Conservation (phyloP, 2,797 vertebrate genomes). For the Syngnathus rostellatus region DNA sequence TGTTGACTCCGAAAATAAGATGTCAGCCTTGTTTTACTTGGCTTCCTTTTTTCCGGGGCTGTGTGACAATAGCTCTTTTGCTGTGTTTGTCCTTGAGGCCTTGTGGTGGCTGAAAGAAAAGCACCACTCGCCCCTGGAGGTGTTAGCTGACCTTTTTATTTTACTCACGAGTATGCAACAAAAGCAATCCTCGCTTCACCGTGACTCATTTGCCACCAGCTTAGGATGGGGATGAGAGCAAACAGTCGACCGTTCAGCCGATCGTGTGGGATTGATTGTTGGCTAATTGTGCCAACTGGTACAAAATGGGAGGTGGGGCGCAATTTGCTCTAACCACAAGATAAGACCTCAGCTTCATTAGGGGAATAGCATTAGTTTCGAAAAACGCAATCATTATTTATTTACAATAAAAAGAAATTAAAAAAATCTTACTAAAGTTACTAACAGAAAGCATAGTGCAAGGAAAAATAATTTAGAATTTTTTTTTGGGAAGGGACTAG, state of each 20-base stretch:
- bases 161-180: not conserved
- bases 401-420: too few relatives aligned
- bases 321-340: not conserved
- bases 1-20: not conserved
- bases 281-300: not conserved
- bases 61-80: not conserved
- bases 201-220: not conserved
- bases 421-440: too few relatives aligned
- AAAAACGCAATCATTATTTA: too few relatives aligned
- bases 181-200: not conserved
- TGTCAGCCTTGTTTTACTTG: not conserved
- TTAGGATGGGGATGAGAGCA: not conserved
- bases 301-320: not conserved
- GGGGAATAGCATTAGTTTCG: too few relatives aligned
- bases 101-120: not conserved
- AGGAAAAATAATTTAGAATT: too few relatives aligned
- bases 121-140: not conserved
- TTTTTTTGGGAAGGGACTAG: too few relatives aligned
- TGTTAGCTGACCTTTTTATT: not conserved
- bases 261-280: not conserved
- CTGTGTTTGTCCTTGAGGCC: constrained; percentile 1
- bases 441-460: too few relatives aligned
- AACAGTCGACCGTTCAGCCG: not conserved
- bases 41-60: not conserved
- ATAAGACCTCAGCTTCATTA: too few relatives aligned